Percentiles rank a stretch among this genome's conserved stretches.
These are phyloP conservation scores for Melanotaenia maccullochi DNA, from an alignment of 2,797 vertebrate species.

Conservation along the genomic window DNA sequence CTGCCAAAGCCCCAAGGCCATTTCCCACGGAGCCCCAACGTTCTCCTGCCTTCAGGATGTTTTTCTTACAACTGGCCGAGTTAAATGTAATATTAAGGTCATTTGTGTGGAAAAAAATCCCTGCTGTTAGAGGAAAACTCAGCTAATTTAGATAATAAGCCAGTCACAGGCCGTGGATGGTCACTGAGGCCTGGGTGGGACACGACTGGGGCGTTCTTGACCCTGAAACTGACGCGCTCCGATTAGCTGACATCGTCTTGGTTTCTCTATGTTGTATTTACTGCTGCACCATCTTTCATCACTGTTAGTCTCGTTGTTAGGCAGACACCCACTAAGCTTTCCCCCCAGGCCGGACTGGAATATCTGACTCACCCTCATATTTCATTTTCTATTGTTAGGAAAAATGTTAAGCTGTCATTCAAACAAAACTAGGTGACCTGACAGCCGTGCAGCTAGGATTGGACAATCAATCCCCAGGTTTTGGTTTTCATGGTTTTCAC, in stretches of 20 bases:
- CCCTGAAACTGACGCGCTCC: neutral
- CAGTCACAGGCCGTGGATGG: slow-evolving; percentile 20
- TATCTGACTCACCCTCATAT: slow-evolving; percentile 19
- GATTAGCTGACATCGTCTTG: neutral
- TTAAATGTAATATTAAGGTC: slow-evolving; percentile 45
- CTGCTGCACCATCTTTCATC: slow-evolving; percentile 42
- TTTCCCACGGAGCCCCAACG: slow-evolving; percentile 8
- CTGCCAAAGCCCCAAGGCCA: neutral
- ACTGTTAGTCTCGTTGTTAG: slow-evolving; percentile 50
- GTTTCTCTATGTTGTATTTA: slow-evolving; percentile 18
- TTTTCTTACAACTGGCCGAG: slow-evolving; percentile 22
- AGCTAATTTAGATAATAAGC: slow-evolving; percentile 48
- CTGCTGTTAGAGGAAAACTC: slow-evolving; percentile 45
- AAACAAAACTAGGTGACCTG: neutral
- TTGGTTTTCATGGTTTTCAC: too few species aligned
- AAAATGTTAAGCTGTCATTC: neutral
- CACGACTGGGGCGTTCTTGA: slow-evolving; percentile 41
- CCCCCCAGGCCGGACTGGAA: slow-evolving; percentile 6
- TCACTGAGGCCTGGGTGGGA: neutral
- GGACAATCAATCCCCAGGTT: too few species aligned
- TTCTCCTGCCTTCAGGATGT: slow-evolving; percentile 1
- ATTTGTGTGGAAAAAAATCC: slow-evolving; percentile 24
- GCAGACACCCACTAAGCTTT: neutral
- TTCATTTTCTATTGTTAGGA: neutral
- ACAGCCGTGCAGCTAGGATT: neutral